Evolutionary conservation across 2,888 invertebrate genomes (phyloP).

Genomic region (Conomelus anceps): DNA sequence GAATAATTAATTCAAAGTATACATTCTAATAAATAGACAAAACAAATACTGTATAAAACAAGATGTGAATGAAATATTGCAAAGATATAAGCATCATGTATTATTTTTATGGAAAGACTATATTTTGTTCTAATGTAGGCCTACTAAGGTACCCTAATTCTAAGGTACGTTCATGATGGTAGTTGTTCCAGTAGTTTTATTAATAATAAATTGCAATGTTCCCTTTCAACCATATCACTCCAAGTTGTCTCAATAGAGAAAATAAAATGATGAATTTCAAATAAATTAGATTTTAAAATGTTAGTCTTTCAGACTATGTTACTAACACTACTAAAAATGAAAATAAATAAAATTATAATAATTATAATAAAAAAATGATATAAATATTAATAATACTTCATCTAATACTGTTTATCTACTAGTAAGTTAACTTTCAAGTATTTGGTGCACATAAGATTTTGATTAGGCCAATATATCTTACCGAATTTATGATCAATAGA

Average conservation of each 20-base stretch:
- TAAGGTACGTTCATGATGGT: no score
- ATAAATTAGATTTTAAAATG: neutral
- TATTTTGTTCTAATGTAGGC: no score
- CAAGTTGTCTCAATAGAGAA: neutral
- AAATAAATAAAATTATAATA: neutral
- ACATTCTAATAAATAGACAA: no score
- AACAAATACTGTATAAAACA: no score
- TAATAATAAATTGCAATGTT: neutral
- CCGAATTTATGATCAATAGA: neutral
- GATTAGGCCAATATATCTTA: neutral
- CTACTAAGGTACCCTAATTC: no score
- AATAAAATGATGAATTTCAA: neutral
- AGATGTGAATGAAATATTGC: no score
- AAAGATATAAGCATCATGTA: no score
- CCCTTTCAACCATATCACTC: neutral
- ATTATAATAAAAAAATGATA: no score
- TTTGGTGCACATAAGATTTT: neutral
- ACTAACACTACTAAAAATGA: neutral
- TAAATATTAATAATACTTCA: neutral
- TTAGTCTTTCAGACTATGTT: neutral
- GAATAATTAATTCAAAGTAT: no score
- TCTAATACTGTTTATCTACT: neutral
- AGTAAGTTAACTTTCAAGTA: neutral
- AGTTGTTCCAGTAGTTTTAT: no score
- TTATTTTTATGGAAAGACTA: no score